Evolutionary conservation across 2,797 vertebrate species (phyloP), one percentile per base, ranked within the genome.

Genomic region (Zalophus californianus): DNA sequence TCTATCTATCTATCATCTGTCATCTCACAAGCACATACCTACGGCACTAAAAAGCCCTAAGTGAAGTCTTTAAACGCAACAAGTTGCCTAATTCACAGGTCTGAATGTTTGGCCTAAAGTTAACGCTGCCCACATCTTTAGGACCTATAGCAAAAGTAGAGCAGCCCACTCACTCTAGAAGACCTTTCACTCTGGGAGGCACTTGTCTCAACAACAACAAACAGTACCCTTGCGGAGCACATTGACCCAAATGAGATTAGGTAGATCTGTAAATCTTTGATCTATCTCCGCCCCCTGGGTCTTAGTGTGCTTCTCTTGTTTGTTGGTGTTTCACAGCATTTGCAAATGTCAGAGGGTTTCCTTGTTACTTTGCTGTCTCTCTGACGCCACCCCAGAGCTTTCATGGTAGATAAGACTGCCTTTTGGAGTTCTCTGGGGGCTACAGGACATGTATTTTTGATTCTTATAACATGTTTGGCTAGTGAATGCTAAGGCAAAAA

Each of bases 261-360:
- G 18, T 23, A 13, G 66, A 68, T 73, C 87, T 94, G 25, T 70
- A 92, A 52, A 60, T 58, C 95, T 97, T 90, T 96, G 58, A 96
- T 96, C 91, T 95, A 0, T 75, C 68, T 73, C 82, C 0, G 0
- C 54, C 54, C 32, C 8, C 27, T 75, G 70, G 41, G 44, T 90
- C 54, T 64, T 88, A 50, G 60, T 86, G 72, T 90, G 80, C 80
- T 72, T 87, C 68, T 97, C 95, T 83, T 91, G 79, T 95, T 95
- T 88, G 73, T 75, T 95, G 88, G 41, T 78, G 29, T 95, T 92
- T 88, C 86, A 66, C 0, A 4, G 79, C 84, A 77, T 98, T 97
- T 96, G 56, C 66, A 95, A 97, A 97, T 94, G 87, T 97, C 94
- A 97, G 35, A 97, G 62, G 9, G 38, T 97, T 97, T 97, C 87